Base-by-base conservation (phyloP, 2,113 vertebrate species). In the Macheiramphus alcinus region DNA sequence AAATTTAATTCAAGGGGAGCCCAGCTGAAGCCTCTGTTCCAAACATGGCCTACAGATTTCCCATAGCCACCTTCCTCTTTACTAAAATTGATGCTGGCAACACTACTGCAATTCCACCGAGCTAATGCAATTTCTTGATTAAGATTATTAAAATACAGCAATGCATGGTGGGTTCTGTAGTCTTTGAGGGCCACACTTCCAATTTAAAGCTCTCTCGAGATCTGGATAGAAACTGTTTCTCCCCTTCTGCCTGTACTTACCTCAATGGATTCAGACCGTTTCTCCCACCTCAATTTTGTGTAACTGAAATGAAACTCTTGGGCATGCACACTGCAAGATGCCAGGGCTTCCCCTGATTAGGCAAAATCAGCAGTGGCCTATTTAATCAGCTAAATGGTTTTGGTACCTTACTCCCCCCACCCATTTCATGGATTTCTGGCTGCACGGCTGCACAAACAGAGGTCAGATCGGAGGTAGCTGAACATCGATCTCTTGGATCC, bases 111-210 rank as follows among this genome's bases (percentile, higher is more conserved):
- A 88, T 92, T 94, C 93, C 92, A 95, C 94, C 87, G 86, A 93
- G 95, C 91, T 38, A 70, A 17, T 40, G 83, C 73, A 71, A 59
- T 36, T 84, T 88, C 85, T 76, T 92, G 55, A 94, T 85, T 31
- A 38, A 67, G 83, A 40, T 29, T 78, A 73, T 71, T 29, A 58
- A 75, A 94, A 58, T 36, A 56, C 72, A 97, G 97, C 97, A 87
- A 27, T 93, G 97, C 97, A 96, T 48, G 31, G 93, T 96, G 97
- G 97, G 97, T 90, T 89, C 95, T 75, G 94, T 71, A 96, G 97
- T 96, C 93, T 95, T 90, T 53, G 68, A 9, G n/a, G 90, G 47
- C 26, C 88, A 82, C 38, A 15, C 10, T 59, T 72, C 34, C 76
- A 32, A 31, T 45, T n/a, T 22, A 36, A 80, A 70, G 36, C 80